Percentiles rank a stretch among this genome's conserved stretches.
These are phyloP conservation scores for Atta texana DNA, from an alignment of 1,140 invertebrate genomes.

Conservation along the genomic window DNA sequence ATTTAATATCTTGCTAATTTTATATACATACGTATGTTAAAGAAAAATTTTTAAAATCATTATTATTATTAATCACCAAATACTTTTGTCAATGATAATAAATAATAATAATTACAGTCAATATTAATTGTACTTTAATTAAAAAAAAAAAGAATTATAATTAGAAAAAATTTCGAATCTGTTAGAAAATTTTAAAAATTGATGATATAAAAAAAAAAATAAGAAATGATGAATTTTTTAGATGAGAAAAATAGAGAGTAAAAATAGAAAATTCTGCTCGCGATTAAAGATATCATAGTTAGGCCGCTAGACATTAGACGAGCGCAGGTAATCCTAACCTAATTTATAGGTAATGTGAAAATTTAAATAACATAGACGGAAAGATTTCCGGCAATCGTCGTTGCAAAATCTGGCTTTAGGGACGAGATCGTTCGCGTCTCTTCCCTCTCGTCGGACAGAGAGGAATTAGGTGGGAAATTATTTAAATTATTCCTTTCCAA, in stretches of 20 bases:
- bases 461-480: slow-evolving; percentile 75
- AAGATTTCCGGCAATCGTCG: slow-evolving; percentile 40
- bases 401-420: slow-evolving; percentile 55
- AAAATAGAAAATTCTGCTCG: not conserved
- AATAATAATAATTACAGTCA: slow-evolving; percentile 3
- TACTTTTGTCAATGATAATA: not conserved
- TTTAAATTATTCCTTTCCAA: slow-evolving; percentile 78
- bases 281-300: slow-evolving; percentile 18
- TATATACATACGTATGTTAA: not conserved
- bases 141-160: not conserved
- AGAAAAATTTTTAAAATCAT: not conserved
- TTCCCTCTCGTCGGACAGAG: slow-evolving; percentile 10
- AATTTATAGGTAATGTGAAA: slow-evolving; percentile 26
- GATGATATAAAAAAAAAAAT: not conserved
- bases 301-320: not conserved
- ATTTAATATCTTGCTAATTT: not conserved
- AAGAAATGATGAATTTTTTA: not conserved
- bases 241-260: not conserved
- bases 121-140: not conserved
- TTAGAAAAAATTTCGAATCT: not conserved
- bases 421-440: not conserved
- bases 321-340: not conserved
- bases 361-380: slow-evolving; percentile 53
- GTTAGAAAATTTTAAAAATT: not conserved
- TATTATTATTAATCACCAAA: not conserved